Evolutionary conservation across 2,797 vertebrate genomes (phyloP).

Genomic region (Oreonectes daqikongensis): DNA sequence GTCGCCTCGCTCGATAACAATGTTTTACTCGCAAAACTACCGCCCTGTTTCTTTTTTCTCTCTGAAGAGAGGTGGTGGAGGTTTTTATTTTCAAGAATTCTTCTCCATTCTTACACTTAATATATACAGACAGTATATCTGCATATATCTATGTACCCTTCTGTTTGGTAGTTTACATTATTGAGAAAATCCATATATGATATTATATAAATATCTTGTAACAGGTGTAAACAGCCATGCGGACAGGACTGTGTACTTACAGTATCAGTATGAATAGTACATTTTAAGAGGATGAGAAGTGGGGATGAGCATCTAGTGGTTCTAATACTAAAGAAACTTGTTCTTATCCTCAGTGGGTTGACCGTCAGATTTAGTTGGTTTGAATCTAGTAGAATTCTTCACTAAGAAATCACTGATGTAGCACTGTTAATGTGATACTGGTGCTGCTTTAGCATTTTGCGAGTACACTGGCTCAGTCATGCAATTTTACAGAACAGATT

Average conservation of each 20-base stretch:
- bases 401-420: slow-evolving; percentile 29
- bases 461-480: slow-evolving; percentile 32
- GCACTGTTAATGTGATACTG: slow-evolving; percentile 1
- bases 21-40: slow-evolving; percentile 2
- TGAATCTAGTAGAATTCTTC: slow-evolving; percentile 14
- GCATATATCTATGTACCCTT: slow-evolving; percentile 5
- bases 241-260: background rate
- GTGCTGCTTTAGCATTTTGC: slow-evolving; percentile 25
- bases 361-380: slow-evolving; percentile 3
- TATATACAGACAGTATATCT: background rate
- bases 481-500: slow-evolving; percentile 35
- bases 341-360: background rate
- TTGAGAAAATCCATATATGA: background rate
- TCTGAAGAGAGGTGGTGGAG: background rate
- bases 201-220: background rate
- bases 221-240: background rate
- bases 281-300: slow-evolving; percentile 15
- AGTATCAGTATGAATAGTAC: background rate
- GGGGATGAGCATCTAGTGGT: background rate
- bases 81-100: background rate
- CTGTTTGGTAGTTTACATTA: background rate
- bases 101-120: background rate
- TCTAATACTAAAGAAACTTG: background rate
- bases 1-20: slow-evolving; percentile 25
- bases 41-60: background rate